phyloP scores from a whole-genome alignment of 2,888 invertebrate genomes.

The Coremacera marginata region DNA sequence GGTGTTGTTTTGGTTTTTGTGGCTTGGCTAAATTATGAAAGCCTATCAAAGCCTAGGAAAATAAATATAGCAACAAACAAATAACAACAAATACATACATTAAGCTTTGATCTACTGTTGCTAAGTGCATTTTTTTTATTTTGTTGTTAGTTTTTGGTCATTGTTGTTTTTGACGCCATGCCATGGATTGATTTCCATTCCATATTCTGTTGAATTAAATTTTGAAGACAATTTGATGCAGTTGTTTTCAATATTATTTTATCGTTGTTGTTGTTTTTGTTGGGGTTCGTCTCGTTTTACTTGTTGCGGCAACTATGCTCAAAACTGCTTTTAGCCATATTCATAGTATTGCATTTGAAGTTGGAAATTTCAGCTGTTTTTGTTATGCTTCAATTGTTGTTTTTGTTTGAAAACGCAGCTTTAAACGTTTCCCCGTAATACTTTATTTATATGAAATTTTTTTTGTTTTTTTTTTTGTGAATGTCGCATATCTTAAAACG shows the following conservation, averaged over 20 bases:
- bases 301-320: too few relatives aligned
- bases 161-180: background rate
- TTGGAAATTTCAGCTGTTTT: too few relatives aligned
- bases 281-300: background rate
- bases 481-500: too few relatives aligned
- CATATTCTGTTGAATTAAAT: constrained; percentile 1
- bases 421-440: too few relatives aligned
- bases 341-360: too few relatives aligned
- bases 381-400: too few relatives aligned
- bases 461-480: too few relatives aligned
- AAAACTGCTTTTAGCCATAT: too few relatives aligned
- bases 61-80: background rate
- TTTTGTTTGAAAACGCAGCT: too few relatives aligned
- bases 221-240: background rate
- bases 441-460: too few relatives aligned
- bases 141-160: background rate
- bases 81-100: background rate
- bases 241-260: background rate
- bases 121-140: constrained; percentile 10
- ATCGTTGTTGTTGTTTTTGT: constrained; percentile 39
- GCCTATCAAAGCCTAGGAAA: background rate
- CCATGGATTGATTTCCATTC: constrained; percentile 15
- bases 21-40: background rate
- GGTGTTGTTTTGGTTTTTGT: background rate
- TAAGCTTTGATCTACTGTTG: constrained; percentile 20